A percentile compares a stretch with the other conserved stretches of the same genome.
Evolutionary conservation across 1,140 invertebrate genomes (phyloP).

Genomic region (Drosophila oshimai): DNA sequence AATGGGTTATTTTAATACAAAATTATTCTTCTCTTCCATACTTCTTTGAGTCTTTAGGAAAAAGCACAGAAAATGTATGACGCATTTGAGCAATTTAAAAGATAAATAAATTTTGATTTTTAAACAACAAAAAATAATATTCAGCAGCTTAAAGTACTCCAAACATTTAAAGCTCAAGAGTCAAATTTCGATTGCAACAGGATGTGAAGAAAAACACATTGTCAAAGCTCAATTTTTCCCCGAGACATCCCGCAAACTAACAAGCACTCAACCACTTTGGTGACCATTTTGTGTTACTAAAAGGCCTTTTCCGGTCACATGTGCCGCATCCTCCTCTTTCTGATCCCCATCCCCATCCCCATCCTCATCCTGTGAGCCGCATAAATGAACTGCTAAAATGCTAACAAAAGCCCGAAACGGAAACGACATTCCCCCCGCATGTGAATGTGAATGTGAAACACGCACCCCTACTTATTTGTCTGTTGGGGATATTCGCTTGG

Average conservation of each 20-base stretch:
- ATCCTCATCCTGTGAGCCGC: conserved; percentile 24
- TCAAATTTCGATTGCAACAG: not conserved
- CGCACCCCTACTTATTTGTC: conserved; percentile 62
- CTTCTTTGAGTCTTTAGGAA: too few relatives aligned
- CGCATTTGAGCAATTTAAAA: too few relatives aligned
- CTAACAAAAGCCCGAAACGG: conserved; percentile 61
- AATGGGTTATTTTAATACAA: too few relatives aligned
- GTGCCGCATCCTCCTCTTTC: conserved; percentile 21
- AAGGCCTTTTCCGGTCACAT: conserved; percentile 66
- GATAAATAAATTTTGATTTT: too few relatives aligned
- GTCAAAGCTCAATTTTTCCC: not conserved
- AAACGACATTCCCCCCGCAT: conserved; percentile 41
- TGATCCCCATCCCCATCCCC: not conserved
- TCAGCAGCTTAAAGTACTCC: too few relatives aligned
- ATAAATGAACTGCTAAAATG: conserved; percentile 80
- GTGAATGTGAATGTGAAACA: too few relatives aligned
- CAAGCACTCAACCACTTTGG: conserved; percentile 45
- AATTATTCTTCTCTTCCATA: too few relatives aligned
- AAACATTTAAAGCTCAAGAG: too few relatives aligned
- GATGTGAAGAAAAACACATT: not conserved
- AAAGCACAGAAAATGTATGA: too few relatives aligned
- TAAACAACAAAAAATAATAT: too few relatives aligned
- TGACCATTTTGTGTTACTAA: conserved; percentile 50
- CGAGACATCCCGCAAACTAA: conserved; percentile 9
- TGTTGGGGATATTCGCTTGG: conserved; percentile 51